Percentiles rank a stretch among this genome's conserved stretches.
These are phyloP conservation scores for Ophonus ardosiacus DNA, from an alignment of 2,888 invertebrate genomes.

Conservation along the genomic window DNA sequence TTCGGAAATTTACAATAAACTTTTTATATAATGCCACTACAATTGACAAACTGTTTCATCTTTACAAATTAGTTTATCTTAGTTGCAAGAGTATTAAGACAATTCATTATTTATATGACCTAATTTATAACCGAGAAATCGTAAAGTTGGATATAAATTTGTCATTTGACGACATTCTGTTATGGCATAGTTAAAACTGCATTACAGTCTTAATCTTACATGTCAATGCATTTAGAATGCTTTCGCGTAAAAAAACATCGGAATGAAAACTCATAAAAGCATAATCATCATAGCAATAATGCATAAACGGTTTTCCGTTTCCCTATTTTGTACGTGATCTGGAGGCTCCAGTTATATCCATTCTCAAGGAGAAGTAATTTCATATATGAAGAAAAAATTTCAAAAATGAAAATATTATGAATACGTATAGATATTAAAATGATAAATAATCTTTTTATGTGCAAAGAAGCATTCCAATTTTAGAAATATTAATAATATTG, in stretches of 20 bases:
- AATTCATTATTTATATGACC: slow-evolving; percentile 7
- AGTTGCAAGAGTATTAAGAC: background rate
- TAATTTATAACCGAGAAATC: background rate
- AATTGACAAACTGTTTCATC: background rate
- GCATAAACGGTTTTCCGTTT: slow-evolving; percentile 22
- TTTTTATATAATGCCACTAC: too few species aligned
- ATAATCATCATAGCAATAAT: slow-evolving; percentile 48
- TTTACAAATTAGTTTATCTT: background rate
- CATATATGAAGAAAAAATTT: background rate
- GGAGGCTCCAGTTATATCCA: background rate
- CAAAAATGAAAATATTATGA: background rate
- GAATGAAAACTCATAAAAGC: slow-evolving; percentile 51
- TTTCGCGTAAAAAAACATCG: slow-evolving; percentile 6
- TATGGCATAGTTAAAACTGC: background rate
- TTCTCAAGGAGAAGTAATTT: background rate
- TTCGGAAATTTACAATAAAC: too few species aligned
- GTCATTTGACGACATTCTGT: background rate
- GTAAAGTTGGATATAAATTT: slow-evolving; percentile 29
- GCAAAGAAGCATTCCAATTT: background rate
- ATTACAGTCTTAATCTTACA: slow-evolving; percentile 16
- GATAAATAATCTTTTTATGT: background rate
- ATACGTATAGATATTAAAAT: background rate
- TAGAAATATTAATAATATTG: background rate
- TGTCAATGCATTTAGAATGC: slow-evolving; percentile 21
- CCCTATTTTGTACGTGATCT: slow-evolving; percentile 23